These are phyloP conservation scores for Morinoia aosen DNA, from an alignment of 2,888 invertebrate genomes.

Conservation along the genomic window DNA sequence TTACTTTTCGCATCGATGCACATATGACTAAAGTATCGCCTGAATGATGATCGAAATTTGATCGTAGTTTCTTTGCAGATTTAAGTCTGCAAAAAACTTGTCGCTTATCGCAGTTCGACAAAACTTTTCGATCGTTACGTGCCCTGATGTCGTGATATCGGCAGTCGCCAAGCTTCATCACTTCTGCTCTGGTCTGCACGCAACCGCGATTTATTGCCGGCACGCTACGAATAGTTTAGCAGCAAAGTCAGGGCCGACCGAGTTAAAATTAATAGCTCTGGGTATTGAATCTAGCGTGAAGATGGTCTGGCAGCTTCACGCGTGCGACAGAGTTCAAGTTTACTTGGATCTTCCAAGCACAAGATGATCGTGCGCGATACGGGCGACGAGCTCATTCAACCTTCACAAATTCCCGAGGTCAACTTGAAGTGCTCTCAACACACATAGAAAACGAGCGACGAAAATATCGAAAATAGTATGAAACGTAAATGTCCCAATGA, in stretches of 20 bases:
- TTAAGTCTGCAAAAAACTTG: background rate
- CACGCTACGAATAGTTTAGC: background rate
- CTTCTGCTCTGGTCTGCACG: background rate
- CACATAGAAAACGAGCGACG: background rate
- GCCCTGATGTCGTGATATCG: background rate
- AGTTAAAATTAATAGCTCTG: background rate
- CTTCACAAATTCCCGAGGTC: background rate
- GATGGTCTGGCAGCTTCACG: background rate
- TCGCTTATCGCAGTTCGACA: background rate
- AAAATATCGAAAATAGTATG: background rate
- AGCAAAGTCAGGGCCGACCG: background rate
- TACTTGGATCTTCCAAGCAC: background rate
- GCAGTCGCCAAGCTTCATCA: background rate
- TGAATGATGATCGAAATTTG: background rate
- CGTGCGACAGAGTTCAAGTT: background rate
- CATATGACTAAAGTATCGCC: background rate
- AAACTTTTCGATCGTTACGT: background rate
- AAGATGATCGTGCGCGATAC: background rate
- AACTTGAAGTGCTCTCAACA: background rate
- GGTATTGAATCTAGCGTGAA: background rate
- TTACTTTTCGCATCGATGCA: background rate
- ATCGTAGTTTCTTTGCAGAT: too few relatives aligned
- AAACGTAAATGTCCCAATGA: background rate
- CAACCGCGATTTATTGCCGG: background rate
- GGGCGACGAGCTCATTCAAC: background rate